A percentile compares a stretch with the other conserved stretches of the same genome.
phyloP scores from a whole-genome alignment of 2,888 invertebrate genomes.

The Hydropsyche betteni region DNA sequence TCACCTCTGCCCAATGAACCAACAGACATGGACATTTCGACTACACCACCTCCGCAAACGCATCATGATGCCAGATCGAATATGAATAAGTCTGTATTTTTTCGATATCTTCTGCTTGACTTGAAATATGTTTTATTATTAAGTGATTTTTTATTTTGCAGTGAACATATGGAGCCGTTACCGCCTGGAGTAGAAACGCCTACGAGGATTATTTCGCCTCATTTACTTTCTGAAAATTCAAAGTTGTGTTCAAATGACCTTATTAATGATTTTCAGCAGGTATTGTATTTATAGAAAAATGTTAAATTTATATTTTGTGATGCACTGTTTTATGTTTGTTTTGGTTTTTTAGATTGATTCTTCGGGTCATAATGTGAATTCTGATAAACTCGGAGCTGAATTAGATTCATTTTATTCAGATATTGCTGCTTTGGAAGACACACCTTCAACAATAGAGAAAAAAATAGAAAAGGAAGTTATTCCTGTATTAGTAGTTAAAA shows the following conservation, averaged over 20 bases:
- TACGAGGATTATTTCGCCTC: slow-evolving; percentile 4
- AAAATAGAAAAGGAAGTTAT: not conserved
- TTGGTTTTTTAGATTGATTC: not conserved
- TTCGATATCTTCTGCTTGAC: not conserved
- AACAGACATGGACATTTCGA: slow-evolving; percentile 66
- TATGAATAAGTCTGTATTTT: slow-evolving; percentile 7
- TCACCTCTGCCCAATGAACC: slow-evolving; percentile 42
- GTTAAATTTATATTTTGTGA: not conserved
- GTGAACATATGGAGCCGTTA: slow-evolving; percentile 49
- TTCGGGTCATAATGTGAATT: not conserved
- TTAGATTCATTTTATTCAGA: slow-evolving; percentile 67
- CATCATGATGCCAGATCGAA: slow-evolving; percentile 14
- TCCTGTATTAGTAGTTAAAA: not conserved
- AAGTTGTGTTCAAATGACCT: not conserved
- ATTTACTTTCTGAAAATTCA: not conserved
- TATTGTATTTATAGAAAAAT: not conserved
- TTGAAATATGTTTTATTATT: slow-evolving; percentile 14
- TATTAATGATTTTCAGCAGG: slow-evolving; percentile 1
- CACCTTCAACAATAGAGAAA: slow-evolving; percentile 48
- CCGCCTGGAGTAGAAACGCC: slow-evolving; percentile 40
- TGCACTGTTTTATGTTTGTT: not conserved
- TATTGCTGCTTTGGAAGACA: slow-evolving; percentile 63
- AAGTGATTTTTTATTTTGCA: slow-evolving; percentile 15
- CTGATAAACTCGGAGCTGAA: slow-evolving; percentile 61
- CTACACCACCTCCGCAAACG: slow-evolving; percentile 62